These are phyloP conservation scores for Oncorhynchus keta DNA, from an alignment of 2,113 vertebrate species.

Conservation along the genomic window DNA sequence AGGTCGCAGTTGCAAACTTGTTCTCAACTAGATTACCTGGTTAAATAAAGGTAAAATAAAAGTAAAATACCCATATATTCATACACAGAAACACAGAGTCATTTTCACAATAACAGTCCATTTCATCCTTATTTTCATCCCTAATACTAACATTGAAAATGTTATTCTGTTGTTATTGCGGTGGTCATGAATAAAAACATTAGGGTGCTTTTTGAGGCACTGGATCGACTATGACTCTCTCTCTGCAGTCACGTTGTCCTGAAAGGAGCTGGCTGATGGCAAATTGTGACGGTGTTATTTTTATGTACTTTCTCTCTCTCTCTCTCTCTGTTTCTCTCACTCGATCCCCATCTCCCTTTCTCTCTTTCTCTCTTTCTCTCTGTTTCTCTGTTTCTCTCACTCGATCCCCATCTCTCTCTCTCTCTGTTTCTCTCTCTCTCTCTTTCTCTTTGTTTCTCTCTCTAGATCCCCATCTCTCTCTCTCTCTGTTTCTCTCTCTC, in stretches of 20 bases:
- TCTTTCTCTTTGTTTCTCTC: not conserved
- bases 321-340: not conserved
- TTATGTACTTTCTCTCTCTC: constrained; percentile 46
- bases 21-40: no score
- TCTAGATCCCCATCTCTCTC: no score
- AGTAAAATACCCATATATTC: constrained; percentile 26
- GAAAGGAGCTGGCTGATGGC: constrained; percentile 64
- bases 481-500: no score
- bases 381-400: constrained; percentile 14
- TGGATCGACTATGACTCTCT: constrained; percentile 60
- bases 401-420: constrained; percentile 7
- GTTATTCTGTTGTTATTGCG: constrained; percentile 68
- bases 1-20: no score
- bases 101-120: constrained; percentile 50
- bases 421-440: constrained; percentile 31
- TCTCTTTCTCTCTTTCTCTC: constrained; percentile 15
- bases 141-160: constrained; percentile 67
- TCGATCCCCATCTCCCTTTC: constrained; percentile 11
- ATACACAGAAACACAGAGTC: not conserved
- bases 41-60: no score
- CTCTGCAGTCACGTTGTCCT: constrained; percentile 61
- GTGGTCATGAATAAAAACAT: constrained; percentile 70
- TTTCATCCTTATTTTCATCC: constrained; percentile 56
- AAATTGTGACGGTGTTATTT: constrained; percentile 47
- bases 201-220: constrained; percentile 60